phyloP scores from a whole-genome alignment of 1,140 invertebrate genomes.

The Ctenoplectra terminalis region DNA sequence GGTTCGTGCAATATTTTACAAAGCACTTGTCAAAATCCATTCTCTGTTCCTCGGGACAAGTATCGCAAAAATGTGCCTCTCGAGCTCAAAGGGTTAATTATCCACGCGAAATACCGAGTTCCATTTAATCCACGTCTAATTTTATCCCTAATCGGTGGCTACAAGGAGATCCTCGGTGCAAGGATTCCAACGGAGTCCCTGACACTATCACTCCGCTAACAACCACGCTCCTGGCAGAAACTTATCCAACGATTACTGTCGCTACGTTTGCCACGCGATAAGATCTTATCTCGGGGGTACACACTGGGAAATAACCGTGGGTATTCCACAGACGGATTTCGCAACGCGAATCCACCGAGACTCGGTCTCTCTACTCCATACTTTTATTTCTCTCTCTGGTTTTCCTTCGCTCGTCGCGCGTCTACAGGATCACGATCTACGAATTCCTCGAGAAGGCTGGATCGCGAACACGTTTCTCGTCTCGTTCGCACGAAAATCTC shows the following conservation, averaged over 20 bases:
- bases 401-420: not conserved
- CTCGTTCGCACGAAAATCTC: slow-evolving; percentile 65
- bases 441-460: slow-evolving; percentile 37
- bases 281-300: slow-evolving; percentile 52
- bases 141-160: slow-evolving; percentile 20
- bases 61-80: slow-evolving; percentile 3
- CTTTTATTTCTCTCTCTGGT: too few relatives aligned
- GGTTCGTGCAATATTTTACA: slow-evolving; percentile 36
- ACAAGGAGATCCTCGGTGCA: not conserved
- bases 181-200: not conserved
- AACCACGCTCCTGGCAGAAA: not conserved
- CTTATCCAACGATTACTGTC: slow-evolving; percentile 61
- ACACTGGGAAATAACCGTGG: slow-evolving; percentile 55
- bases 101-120: not conserved
- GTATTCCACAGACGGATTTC: slow-evolving; percentile 45
- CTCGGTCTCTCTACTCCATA: not conserved
- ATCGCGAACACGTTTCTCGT: slow-evolving; percentile 29
- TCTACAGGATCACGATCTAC: slow-evolving; percentile 52
- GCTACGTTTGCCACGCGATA: slow-evolving; percentile 41
- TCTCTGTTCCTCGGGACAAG: too few relatives aligned
- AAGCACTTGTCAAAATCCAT: slow-evolving; percentile 2
- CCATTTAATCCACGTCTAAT: slow-evolving; percentile 25
- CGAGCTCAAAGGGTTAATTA: slow-evolving; percentile 21
- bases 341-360: slow-evolving; percentile 47
- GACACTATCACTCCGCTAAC: slow-evolving; percentile 32